A percentile compares a stretch with the other conserved stretches of the same genome.
These are phyloP conservation scores for Aplocera efformata DNA, from an alignment of 2,888 invertebrate species.

Conservation along the genomic window DNA sequence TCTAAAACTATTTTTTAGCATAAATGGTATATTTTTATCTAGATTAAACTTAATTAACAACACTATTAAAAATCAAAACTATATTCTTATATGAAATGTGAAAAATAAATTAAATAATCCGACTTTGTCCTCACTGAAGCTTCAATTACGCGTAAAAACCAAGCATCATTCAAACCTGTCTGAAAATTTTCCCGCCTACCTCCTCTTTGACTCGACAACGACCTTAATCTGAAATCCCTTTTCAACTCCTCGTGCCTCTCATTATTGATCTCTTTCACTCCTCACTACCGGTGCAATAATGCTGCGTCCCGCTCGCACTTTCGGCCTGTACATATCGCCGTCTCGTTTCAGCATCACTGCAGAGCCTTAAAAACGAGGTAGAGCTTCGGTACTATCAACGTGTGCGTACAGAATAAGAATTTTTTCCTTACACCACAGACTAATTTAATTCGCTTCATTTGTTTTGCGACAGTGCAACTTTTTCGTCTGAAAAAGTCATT, in stretches of 20 bases:
- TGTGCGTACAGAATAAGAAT: slow-evolving; percentile 65
- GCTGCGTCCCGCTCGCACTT: slow-evolving; percentile 45
- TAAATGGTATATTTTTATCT: too few species aligned
- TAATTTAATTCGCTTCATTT: slow-evolving; percentile 35
- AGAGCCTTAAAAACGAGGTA: slow-evolving; percentile 79
- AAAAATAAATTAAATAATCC: neutral
- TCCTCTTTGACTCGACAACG: slow-evolving; percentile 76
- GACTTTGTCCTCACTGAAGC: slow-evolving; percentile 16
- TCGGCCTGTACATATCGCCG: slow-evolving; percentile 33
- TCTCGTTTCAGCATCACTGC: slow-evolving; percentile 71
- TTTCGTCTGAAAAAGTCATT: slow-evolving; percentile 16
- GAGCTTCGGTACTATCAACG: slow-evolving; percentile 65
- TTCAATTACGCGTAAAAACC: neutral
- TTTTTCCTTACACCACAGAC: slow-evolving; percentile 64
- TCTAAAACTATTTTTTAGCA: too few species aligned
- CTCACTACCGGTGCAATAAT: slow-evolving; percentile 80
- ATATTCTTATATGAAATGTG: too few species aligned
- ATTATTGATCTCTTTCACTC: slow-evolving; percentile 81
- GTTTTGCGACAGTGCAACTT: slow-evolving; percentile 34
- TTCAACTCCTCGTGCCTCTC: slow-evolving; percentile 80
- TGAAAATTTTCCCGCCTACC: slow-evolving; percentile 50
- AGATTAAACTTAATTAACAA: too few species aligned
- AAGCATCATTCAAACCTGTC: slow-evolving; percentile 29
- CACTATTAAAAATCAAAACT: too few species aligned
- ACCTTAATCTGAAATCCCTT: slow-evolving; percentile 81